Evolutionary conservation across 53 echinoderm and acorn worm genomes (phyloP), one percentile per base, ranked within the genome.

Genomic region (Holothuria leucospilota): DNA sequence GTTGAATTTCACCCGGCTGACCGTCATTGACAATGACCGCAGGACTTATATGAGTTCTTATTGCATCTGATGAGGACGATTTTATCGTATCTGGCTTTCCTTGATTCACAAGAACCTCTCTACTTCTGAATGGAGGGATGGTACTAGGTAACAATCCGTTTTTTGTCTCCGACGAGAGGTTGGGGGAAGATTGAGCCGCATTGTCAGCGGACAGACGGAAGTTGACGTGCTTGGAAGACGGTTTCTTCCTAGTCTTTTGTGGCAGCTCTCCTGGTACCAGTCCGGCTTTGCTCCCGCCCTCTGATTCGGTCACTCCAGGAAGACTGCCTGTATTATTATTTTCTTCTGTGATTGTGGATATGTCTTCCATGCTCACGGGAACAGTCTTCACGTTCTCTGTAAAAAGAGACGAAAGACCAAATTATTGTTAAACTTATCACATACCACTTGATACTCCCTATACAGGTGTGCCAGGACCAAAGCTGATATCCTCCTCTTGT

Each of bases 361-460:
- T 80, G 34, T 80, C 80, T 29, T 80, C 80, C 80, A 80, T 60
- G 21, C 80, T 80, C 59, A 80, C 80, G 16, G 59, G 80, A 29
- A 80, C 80, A 59, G 80, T 80, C 53, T 80, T 8, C 16, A 80
- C 80, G 53, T 80, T 80, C 24, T 80, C 80, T 80, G 75, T 16
- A 18, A 56, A 56, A 1, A 2, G 18, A 3, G 18, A 16, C 16
- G 0, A 56, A 4, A 56, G 15, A 4, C 16, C 18, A 56, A 15
- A 56, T 56, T 56, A 56, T 34, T 3, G 2, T 34, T 34, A 2
- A 34, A 11, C 11, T 46, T 11, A 46, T 4, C 18, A 52, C 15
- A 14, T 52, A 16, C 0, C 56, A 16, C 15, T 56, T 56, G 56
- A 13, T 18, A 46, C 46, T 46, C 8, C 46, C 8, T 46, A 46